Base-by-base conservation (phyloP, 2,113 vertebrate genomes). In the Chrysemys picta region DNA sequence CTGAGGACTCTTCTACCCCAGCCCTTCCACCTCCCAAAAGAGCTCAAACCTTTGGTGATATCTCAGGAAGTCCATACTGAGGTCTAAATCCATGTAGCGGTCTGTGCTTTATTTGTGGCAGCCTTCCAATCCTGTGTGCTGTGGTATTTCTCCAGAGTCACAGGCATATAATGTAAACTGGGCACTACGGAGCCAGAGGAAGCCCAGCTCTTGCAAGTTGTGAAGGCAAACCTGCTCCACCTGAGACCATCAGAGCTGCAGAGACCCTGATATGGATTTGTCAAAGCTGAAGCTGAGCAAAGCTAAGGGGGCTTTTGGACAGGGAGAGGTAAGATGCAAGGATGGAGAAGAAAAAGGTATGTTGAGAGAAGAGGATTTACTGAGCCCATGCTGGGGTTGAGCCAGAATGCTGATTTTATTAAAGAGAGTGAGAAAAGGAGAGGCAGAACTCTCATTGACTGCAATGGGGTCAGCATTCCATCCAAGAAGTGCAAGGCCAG, bases 331-430 rank as follows among this genome's bases (percentile, higher is more conserved):
- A 91, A 82, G 85, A 86, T 4, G 4, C 17, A 86, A 92, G 62
- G 5, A 88, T 82, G 50, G n/a, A 94, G 29, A 50, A 89, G 35
- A 89, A 88, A 81, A 75, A 49, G 38, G 59, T 22, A 72, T 72
- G 8, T 38, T 38, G 7, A 5, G 78, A 89, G 88, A 52, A 0
- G 0, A 72, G 25, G 9, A 42, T 91, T 96, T 95, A 45, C 65
- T 84, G 79, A 79, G 72, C 85, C 53, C 81, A 19, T 11, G n/a
- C 85, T 92, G 80, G n/a, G 85, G 56, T 42, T 96, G 87, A 96
- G 93, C 91, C 56, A 91, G 35, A 50, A 47, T 42, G 81, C 76
- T 89, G 92, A 96, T 93, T 96, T 88, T 35, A 89, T 92, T 95
- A 94, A 84, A 91, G 69, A 53, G 21, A 35, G 22, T 9, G 13